Conservation (phyloP, 2,888 invertebrate genomes). For the Lutraria lutraria region DNA sequence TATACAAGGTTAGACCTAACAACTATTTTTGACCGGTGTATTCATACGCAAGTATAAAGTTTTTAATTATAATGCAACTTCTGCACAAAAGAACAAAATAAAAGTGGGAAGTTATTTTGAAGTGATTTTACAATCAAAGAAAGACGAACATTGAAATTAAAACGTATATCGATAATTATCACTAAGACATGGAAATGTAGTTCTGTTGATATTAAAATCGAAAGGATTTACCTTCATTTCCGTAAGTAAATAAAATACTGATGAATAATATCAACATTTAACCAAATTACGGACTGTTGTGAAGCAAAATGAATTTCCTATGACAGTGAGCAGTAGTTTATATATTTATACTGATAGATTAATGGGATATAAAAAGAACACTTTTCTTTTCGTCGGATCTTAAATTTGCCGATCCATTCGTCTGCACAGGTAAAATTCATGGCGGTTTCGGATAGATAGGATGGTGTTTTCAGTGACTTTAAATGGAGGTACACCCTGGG, state of each 20-base stretch:
- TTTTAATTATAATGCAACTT: neutral
- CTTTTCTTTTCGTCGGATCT: conserved; percentile 25
- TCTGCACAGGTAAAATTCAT: conserved; percentile 70
- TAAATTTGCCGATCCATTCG: conserved; percentile 39
- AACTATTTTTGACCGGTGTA: conserved; percentile 17
- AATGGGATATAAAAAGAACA: neutral
- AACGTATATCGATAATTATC: neutral
- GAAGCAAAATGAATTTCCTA: too few species aligned
- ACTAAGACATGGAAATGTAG: neutral
- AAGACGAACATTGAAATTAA: too few species aligned
- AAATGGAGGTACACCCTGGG: conserved; percentile 95
- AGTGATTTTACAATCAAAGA: too few species aligned
- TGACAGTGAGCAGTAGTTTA: neutral
- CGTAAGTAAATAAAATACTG: neutral
- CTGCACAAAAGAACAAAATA: neutral
- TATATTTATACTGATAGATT: neutral
- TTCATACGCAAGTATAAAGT: neutral
- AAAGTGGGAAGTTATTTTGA: too few species aligned
- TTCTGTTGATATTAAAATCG: conserved; percentile 41
- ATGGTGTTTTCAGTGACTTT: conserved; percentile 89
- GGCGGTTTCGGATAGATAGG: conserved; percentile 80
- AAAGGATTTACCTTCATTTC: conserved; percentile 29
- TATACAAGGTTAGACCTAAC: conserved; percentile 30
- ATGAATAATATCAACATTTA: neutral
- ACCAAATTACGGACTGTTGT: neutral